Percentiles rank a stretch among this genome's conserved stretches.
These are phyloP conservation scores for Podarcis cretensis DNA, from an alignment of 2,113 vertebrate genomes.

Conservation along the genomic window DNA sequence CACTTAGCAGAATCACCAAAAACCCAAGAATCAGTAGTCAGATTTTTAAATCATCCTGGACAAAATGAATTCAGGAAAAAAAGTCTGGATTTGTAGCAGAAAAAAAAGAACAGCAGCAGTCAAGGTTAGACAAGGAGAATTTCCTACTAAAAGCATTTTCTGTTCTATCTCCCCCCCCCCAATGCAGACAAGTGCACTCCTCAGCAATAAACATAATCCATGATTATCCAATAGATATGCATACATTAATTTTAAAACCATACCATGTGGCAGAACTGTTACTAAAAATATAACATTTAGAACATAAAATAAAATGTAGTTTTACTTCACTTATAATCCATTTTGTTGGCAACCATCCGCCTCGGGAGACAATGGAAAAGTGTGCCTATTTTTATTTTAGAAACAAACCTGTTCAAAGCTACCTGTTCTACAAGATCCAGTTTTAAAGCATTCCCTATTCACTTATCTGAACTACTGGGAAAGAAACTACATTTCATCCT, in stretches of 20 bases:
- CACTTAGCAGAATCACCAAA: constrained; percentile 29
- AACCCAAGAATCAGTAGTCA: neutral
- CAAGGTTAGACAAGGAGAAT: constrained; percentile 73
- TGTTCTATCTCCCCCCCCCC: constrained; percentile 3
- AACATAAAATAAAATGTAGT: constrained; percentile 26
- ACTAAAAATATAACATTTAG: neutral
- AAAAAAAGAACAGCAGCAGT: neutral
- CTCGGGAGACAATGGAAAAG: neutral
- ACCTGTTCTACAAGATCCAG: constrained; percentile 15
- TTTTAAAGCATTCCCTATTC: constrained; percentile 43
- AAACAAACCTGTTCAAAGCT: constrained; percentile 6
- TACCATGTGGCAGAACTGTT: neutral
- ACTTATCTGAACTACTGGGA: constrained; percentile 30
- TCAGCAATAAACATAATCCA: constrained; percentile 47
- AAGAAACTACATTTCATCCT: constrained; percentile 25
- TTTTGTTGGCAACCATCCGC: neutral
- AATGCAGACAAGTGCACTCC: constrained; percentile 17
- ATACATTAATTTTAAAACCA: neutral
- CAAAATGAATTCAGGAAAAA: neutral
- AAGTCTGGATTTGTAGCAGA: constrained; percentile 29
- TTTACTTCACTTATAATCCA: neutral
- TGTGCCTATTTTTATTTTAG: neutral
- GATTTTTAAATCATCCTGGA: neutral
- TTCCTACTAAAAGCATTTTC: constrained; percentile 47
- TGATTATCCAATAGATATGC: neutral